These are phyloP conservation scores for Arctopsyche grandis DNA, from an alignment of 1,140 invertebrate species.

Conservation along the genomic window DNA sequence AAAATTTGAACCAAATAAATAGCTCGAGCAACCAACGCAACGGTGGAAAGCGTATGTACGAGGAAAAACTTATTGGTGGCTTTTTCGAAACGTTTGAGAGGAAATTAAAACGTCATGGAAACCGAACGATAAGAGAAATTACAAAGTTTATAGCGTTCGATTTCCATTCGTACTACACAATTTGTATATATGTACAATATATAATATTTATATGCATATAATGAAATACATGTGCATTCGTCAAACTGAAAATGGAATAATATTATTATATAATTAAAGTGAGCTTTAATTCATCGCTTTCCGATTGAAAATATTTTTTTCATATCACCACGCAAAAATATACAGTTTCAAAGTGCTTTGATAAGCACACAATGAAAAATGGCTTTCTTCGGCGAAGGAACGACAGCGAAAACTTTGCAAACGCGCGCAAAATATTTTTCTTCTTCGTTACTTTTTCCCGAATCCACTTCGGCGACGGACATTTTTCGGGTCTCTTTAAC, in stretches of 20 bases:
- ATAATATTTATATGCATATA: neutral
- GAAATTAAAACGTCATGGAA: neutral
- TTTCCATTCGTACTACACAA: no score
- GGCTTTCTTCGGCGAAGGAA: neutral
- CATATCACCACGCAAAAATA: neutral
- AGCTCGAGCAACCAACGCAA: no score
- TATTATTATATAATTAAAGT: neutral
- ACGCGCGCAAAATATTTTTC: conserved; percentile 5
- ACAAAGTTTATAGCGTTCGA: neutral
- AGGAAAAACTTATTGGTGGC: no score
- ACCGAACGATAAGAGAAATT: no score
- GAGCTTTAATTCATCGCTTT: neutral
- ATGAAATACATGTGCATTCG: neutral
- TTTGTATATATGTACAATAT: neutral
- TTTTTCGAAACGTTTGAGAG: neutral
- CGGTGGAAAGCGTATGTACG: no score
- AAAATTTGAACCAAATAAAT: no score
- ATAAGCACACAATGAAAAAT: conserved; percentile 15
- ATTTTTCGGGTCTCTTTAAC: conserved; percentile 2
- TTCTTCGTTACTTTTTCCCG: neutral
- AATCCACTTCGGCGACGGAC: neutral
- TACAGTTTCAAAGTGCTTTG: neutral
- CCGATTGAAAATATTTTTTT: neutral
- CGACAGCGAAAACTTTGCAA: neutral
- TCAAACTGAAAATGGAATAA: neutral